These are phyloP conservation scores for Anser cygnoides DNA, from an alignment of 2,113 vertebrate species.

Conservation along the genomic window DNA sequence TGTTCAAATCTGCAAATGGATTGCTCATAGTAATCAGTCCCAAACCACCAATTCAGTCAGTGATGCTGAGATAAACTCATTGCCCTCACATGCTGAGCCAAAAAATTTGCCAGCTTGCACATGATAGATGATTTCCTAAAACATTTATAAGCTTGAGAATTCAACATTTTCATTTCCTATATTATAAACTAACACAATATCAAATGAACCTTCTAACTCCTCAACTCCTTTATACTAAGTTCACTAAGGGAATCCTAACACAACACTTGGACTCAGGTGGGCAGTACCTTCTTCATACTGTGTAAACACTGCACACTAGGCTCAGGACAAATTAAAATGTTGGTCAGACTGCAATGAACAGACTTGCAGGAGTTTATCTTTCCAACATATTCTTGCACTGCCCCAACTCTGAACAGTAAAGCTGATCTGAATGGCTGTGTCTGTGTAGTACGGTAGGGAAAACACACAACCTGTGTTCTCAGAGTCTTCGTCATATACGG, in stretches of 20 bases:
- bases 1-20: background rate
- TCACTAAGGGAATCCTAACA: background rate
- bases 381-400: background rate
- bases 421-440: background rate
- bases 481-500: background rate
- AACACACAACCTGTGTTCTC: background rate
- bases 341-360: background rate
- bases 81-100: background rate
- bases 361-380: background rate
- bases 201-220: background rate
- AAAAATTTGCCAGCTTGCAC: background rate
- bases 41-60: constrained; percentile 35
- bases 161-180: background rate
- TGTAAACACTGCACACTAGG: background rate
- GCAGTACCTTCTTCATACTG: background rate
- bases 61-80: constrained; percentile 14
- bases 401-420: background rate
- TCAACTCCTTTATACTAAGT: background rate
- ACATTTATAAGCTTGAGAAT: constrained; percentile 33
- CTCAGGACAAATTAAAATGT: background rate
- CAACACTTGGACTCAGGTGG: background rate
- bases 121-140: background rate
- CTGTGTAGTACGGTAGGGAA: background rate
- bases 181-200: background rate
- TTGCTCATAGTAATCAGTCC: background rate